phyloP scores from a whole-genome alignment of 2,113 vertebrate species.

The Lanius collurio region DNA sequence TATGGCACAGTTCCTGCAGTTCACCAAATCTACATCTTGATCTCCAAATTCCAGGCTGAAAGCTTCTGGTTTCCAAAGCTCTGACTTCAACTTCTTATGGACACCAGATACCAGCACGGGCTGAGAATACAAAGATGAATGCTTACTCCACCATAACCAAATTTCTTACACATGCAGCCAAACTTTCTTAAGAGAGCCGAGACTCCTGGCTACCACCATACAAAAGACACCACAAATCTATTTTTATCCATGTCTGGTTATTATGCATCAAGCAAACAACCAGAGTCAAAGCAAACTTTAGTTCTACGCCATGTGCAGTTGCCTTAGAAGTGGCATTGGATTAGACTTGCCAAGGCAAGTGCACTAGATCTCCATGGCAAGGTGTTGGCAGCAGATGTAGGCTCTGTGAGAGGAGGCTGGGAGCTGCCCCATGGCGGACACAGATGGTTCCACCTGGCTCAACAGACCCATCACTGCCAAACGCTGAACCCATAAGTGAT shows the following conservation, averaged over 20 bases:
- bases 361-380: neutral
- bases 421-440: neutral
- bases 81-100: conserved; percentile 89
- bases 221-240: neutral
- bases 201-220: neutral
- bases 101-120: conserved; percentile 97
- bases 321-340: neutral
- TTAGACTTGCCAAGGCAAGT: neutral
- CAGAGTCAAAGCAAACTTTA: conserved; percentile 7
- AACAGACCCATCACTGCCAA: neutral
- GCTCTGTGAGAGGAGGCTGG: neutral
- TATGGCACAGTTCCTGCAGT: conserved; percentile 97
- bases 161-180: conserved; percentile 43
- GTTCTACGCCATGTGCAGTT: neutral
- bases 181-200: neutral
- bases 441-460: neutral
- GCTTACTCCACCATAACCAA: conserved; percentile 57
- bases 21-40: conserved; percentile 97
- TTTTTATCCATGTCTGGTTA: neutral
- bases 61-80: conserved; percentile 92
- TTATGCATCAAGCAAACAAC: neutral
- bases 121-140: conserved; percentile 76
- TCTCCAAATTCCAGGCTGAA: conserved; percentile 98
- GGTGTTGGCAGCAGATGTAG: neutral
- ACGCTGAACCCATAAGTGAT: neutral